A percentile compares a stretch with the other conserved stretches of the same genome.
phyloP scores from a whole-genome alignment of 2,888 invertebrate species.

The Melanophora roralis region DNA sequence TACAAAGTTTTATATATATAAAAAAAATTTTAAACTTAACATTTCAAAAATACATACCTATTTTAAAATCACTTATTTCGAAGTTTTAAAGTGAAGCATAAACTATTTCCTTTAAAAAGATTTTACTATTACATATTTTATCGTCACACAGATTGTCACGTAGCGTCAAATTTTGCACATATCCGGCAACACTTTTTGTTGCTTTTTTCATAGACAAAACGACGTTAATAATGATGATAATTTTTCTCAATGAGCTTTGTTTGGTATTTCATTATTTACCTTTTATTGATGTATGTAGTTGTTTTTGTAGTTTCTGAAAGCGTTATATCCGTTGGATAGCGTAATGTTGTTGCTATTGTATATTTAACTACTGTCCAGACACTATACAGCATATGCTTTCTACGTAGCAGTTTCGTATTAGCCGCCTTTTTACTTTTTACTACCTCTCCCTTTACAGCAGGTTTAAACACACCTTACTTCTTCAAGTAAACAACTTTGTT shows the following conservation, averaged over 20 bases:
- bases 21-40: too few relatives aligned
- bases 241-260: slow-evolving; percentile 59
- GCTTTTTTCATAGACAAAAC: neutral
- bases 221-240: slow-evolving; percentile 34
- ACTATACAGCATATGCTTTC: neutral
- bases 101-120: too few relatives aligned
- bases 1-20: too few relatives aligned
- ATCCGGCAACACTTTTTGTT: too few relatives aligned
- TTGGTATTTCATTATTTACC: slow-evolving; percentile 51
- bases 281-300: slow-evolving; percentile 30
- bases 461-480: slow-evolving; percentile 11
- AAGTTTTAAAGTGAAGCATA: too few relatives aligned
- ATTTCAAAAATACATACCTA: too few relatives aligned
- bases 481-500: slow-evolving; percentile 34
- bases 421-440: slow-evolving; percentile 24
- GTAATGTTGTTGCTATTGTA: slow-evolving; percentile 33
- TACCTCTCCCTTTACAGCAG: neutral
- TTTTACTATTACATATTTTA: too few relatives aligned
- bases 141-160: too few relatives aligned
- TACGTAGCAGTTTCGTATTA: neutral
- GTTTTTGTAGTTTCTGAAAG: slow-evolving; percentile 30
- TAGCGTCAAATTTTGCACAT: too few relatives aligned
- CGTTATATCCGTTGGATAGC: slow-evolving; percentile 30
- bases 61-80: too few relatives aligned
- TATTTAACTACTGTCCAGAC: neutral